Percentiles rank a stretch among this genome's conserved stretches.
These are phyloP conservation scores for Tarsius wallacei DNA, from an alignment of 2,797 vertebrate species.

Conservation along the genomic window DNA sequence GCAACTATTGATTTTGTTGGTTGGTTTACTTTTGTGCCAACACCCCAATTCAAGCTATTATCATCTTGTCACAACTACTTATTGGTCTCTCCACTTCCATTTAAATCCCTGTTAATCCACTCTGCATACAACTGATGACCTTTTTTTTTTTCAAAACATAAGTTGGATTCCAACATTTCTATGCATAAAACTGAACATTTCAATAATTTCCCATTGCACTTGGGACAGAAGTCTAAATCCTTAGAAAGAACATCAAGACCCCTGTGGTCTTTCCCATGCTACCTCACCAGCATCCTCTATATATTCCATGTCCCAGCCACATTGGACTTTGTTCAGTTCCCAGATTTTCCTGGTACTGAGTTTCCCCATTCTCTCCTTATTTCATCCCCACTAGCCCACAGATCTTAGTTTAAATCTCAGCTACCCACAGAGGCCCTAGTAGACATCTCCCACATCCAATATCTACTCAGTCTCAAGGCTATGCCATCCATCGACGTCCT, in stretches of 20 bases:
- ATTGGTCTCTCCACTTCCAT: neutral
- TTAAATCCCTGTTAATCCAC: neutral
- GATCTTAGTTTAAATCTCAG: neutral
- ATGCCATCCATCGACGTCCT: neutral
- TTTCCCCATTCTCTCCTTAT: neutral
- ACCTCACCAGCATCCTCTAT: neutral
- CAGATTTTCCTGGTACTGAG: neutral
- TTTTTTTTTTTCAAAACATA: neutral
- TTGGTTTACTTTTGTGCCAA: neutral
- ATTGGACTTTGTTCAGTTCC: neutral
- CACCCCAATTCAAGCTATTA: neutral
- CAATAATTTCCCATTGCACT: neutral
- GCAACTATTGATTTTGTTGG: neutral
- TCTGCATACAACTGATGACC: neutral
- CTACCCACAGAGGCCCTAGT: neutral
- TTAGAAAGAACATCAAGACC: neutral
- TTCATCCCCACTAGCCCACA: neutral
- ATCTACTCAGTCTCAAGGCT: too few relatives aligned
- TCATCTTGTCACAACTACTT: neutral
- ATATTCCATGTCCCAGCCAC: neutral
- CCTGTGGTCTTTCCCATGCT: too few relatives aligned
- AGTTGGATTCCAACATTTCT: neutral
- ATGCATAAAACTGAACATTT: neutral
- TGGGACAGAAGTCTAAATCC: neutral
- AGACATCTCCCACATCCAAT: neutral